These are phyloP conservation scores for Idaea aversata DNA, from an alignment of 2,888 invertebrate species.

Conservation along the genomic window DNA sequence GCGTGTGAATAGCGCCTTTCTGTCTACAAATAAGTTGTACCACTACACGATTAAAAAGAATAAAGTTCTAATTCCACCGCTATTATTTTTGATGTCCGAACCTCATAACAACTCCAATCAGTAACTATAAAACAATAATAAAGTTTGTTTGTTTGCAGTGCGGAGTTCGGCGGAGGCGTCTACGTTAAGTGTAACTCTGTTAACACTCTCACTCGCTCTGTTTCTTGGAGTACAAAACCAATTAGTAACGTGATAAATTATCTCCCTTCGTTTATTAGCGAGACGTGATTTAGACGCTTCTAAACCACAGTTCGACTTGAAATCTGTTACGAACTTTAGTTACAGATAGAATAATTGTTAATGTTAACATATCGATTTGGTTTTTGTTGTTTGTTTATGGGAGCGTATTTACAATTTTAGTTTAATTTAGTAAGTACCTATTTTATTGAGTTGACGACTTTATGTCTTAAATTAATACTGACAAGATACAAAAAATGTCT, in stretches of 20 bases:
- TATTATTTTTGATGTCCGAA: not conserved
- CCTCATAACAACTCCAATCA: constrained; percentile 6
- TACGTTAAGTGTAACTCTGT: constrained; percentile 62
- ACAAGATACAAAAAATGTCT: too few species aligned
- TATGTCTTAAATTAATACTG: too few species aligned
- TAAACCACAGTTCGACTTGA: constrained; percentile 29
- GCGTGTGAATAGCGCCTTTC: too few species aligned
- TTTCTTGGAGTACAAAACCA: constrained; percentile 56
- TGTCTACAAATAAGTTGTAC: not conserved
- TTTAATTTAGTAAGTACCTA: not conserved
- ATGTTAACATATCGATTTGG: constrained; percentile 1
- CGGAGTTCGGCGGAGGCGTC: constrained; percentile 61
- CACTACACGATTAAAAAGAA: not conserved
- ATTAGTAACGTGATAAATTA: constrained; percentile 76
- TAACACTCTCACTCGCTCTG: constrained; percentile 64
- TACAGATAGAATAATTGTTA: constrained; percentile 2
- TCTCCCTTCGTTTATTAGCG: constrained; percentile 58
- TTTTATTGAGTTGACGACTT: not conserved
- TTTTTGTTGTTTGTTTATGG: not conserved
- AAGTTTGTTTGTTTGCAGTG: constrained; percentile 68
- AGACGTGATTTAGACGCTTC: constrained; percentile 54
- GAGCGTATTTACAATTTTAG: not conserved
- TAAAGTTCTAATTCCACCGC: not conserved
- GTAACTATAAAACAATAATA: constrained; percentile 32
- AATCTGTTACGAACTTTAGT: constrained; percentile 8